A percentile compares a stretch with the other conserved stretches of the same genome.
These are phyloP conservation scores for Crax fasciolata DNA, from an alignment of 2,797 vertebrate species.

Conservation along the genomic window DNA sequence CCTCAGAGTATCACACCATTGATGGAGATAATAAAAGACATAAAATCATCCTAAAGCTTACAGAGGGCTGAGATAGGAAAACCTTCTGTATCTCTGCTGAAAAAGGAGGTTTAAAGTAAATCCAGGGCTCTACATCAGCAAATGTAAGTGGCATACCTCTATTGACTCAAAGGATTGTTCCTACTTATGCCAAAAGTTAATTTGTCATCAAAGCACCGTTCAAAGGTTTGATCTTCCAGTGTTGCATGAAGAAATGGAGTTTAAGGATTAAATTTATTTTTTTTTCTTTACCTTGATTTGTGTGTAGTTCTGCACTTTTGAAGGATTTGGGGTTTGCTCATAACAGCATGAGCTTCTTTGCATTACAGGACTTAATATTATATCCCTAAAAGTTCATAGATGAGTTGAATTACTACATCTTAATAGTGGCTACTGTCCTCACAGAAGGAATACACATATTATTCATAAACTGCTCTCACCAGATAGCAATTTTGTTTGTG, in stretches of 20 bases:
- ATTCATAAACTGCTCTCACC: conserved; percentile 45
- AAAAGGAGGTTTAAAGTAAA: conserved; percentile 18
- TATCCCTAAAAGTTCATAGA: not conserved
- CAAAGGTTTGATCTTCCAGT: not conserved
- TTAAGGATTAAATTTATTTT: conserved; percentile 32
- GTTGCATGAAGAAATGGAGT: not conserved
- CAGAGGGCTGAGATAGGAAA: not conserved
- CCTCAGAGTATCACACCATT: not conserved
- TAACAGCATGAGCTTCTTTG: not conserved
- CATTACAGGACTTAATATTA: conserved; percentile 1
- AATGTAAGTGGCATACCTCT: not conserved
- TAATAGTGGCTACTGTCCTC: conserved; percentile 41
- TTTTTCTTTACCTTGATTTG: not conserved
- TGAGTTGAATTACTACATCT: conserved; percentile 31
- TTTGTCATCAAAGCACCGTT: not conserved
- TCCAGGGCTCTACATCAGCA: not conserved
- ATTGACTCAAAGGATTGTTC: not conserved
- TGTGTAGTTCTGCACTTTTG: not conserved
- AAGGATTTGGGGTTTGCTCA: not conserved
- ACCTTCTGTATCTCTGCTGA: not conserved
- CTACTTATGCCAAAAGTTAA: conserved; percentile 15
- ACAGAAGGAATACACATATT: conserved; percentile 43
- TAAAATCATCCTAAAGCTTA: not conserved
- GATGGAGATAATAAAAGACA: not conserved
- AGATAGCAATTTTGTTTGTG: conserved; percentile 63